Conservation (phyloP, 2,888 invertebrate genomes). For the Lasioglossum calceatum region DNA sequence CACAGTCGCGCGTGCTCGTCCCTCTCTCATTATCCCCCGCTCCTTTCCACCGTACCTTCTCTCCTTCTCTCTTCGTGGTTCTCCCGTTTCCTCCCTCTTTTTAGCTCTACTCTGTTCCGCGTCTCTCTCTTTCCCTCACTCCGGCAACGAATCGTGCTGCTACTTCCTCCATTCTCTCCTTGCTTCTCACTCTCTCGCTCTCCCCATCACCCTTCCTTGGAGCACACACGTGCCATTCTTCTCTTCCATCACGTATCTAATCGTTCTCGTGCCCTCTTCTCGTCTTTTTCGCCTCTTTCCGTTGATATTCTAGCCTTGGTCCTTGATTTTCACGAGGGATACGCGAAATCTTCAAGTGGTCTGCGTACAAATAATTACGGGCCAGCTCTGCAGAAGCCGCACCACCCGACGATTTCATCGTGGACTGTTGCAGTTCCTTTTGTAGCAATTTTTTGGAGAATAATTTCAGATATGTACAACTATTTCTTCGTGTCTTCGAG, state of each 20-base stretch:
- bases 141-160: not conserved
- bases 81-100: conserved; percentile 9
- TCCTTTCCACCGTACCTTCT: conserved; percentile 5
- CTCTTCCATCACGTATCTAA: conserved; percentile 50
- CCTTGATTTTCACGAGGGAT: conserved; percentile 1
- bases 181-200: not conserved
- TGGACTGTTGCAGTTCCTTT: not conserved
- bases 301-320: not conserved
- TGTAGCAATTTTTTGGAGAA: not conserved
- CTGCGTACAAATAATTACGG: not conserved
- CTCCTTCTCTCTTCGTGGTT: conserved; percentile 9
- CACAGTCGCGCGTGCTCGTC: conserved; percentile 34
- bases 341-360: not conserved
- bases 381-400: not conserved
- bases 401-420: not conserved
- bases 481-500: no score
- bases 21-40: conserved; percentile 15
- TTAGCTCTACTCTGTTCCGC: conserved; percentile 14
- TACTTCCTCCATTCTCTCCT: not conserved
- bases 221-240: conserved; percentile 45
- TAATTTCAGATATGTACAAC: no score
- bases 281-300: conserved; percentile 4
- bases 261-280: conserved; percentile 33
- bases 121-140: not conserved
- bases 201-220: not conserved